Percentiles rank a stretch among this genome's conserved stretches.
These are phyloP conservation scores for Acanthurus tractus DNA, from an alignment of 2,797 vertebrate species.

Conservation along the genomic window DNA sequence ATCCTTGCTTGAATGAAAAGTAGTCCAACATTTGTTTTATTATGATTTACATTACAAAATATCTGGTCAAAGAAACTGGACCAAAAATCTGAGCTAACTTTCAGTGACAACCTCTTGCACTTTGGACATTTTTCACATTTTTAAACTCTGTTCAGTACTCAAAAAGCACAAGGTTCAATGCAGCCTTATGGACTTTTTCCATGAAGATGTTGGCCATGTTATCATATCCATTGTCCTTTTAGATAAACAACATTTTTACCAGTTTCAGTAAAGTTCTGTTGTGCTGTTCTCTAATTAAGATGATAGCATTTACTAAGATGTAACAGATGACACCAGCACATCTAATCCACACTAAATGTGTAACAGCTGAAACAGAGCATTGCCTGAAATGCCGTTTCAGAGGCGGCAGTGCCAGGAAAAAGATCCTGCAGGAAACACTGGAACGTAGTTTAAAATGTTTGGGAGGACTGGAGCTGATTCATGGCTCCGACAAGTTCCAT, in stretches of 20 bases:
- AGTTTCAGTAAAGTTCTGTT: slow-evolving; percentile 1
- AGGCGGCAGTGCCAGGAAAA: slow-evolving; percentile 64
- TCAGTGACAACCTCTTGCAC: background rate
- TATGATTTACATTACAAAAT: background rate
- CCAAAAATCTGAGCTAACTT: background rate
- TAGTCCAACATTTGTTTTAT: background rate
- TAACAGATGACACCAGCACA: slow-evolving; percentile 43
- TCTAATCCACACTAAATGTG: slow-evolving; percentile 70
- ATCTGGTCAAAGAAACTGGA: background rate
- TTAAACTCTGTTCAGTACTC: background rate
- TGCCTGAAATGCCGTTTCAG: slow-evolving; percentile 57
- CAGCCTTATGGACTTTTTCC: background rate
- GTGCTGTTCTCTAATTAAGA: slow-evolving; percentile 11
- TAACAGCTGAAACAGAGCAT: slow-evolving; percentile 72
- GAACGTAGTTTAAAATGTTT: slow-evolving; percentile 66
- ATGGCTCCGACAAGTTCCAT: slow-evolving; percentile 61
- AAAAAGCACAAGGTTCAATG: background rate
- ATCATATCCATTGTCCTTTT: background rate
- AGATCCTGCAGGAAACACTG: slow-evolving; percentile 61
- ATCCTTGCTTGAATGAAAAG: background rate
- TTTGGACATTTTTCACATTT: background rate
- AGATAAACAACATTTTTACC: background rate
- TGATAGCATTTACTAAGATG: slow-evolving; percentile 24
- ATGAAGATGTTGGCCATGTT: background rate
- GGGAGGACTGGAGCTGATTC: slow-evolving; percentile 63